Conservation (phyloP, 1,140 invertebrate species). For the Gonatopus flavifemur region DNA sequence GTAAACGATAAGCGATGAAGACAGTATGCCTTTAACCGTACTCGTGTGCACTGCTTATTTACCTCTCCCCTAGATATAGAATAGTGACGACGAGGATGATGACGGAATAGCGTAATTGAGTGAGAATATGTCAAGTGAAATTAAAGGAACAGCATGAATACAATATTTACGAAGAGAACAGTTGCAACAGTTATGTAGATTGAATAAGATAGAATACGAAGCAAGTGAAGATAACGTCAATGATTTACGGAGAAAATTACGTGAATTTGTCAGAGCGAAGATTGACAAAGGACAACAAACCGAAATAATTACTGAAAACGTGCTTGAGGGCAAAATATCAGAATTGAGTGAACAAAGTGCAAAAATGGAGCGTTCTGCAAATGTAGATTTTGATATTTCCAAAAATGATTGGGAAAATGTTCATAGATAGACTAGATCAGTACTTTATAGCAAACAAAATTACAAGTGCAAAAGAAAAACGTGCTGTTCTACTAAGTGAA, state of each 20-base stretch:
- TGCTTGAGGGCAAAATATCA: not conserved
- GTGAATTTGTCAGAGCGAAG: not conserved
- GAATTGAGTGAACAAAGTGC: not conserved
- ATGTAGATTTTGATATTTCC: not conserved
- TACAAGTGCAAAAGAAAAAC: constrained; percentile 19
- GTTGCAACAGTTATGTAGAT: not conserved
- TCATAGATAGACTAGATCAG: constrained; percentile 25
- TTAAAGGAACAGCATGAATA: not conserved
- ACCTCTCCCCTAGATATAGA: too few relatives aligned
- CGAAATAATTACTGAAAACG: too few relatives aligned
- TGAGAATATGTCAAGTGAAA: too few relatives aligned
- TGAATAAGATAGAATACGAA: not conserved
- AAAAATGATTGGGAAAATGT: constrained; percentile 21
- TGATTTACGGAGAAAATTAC: not conserved
- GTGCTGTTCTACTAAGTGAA: constrained; percentile 32
- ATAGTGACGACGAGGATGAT: not conserved
- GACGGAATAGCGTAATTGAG: too few relatives aligned
- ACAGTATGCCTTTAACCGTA: too few relatives aligned
- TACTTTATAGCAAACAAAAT: constrained; percentile 35
- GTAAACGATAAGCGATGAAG: too few relatives aligned
- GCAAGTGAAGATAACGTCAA: not conserved
- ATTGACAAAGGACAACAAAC: not conserved
- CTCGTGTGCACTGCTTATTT: too few relatives aligned
- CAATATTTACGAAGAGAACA: not conserved
- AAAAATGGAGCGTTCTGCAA: not conserved